These are phyloP conservation scores for Crenichthys baileyi DNA, from an alignment of 2,797 vertebrate species.

Conservation along the genomic window DNA sequence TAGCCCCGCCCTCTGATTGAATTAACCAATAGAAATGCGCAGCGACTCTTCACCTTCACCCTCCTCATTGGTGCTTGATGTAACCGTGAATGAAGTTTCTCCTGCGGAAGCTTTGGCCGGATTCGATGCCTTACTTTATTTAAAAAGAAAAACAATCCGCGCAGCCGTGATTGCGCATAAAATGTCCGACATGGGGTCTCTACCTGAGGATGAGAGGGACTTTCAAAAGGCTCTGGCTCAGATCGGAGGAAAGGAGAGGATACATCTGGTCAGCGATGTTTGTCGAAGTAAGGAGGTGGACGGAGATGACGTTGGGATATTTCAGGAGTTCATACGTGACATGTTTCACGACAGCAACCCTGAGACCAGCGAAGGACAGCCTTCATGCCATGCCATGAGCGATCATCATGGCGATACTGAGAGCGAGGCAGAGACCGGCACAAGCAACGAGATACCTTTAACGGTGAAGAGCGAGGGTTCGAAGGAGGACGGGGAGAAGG, in stretches of 20 bases:
- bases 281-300: constrained; percentile 44
- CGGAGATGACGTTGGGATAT: constrained; percentile 41
- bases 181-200: constrained; percentile 55
- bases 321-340: constrained; percentile 75
- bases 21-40: constrained; percentile 54
- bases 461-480: constrained; percentile 25
- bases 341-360: constrained; percentile 61
- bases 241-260: constrained; percentile 79
- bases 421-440: neutral
- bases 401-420: neutral
- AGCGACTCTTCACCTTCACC: constrained; percentile 3
- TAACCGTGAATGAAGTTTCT: constrained; percentile 27
- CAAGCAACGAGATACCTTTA: constrained; percentile 20
- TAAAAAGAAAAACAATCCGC: neutral
- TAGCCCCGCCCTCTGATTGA: constrained; percentile 35
- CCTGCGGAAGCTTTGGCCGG: neutral
- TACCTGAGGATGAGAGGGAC: constrained; percentile 63
- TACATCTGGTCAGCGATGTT: constrained; percentile 75
- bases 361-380: constrained; percentile 12
- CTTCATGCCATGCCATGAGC: neutral
- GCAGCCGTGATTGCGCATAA: constrained; percentile 2
- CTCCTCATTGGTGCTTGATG: neutral
- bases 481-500: neutral
- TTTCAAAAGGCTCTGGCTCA: constrained; percentile 69
- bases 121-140: neutral